Base-by-base conservation (phyloP, 1,140 invertebrate species). In the Leptopilina boulardi region DNA sequence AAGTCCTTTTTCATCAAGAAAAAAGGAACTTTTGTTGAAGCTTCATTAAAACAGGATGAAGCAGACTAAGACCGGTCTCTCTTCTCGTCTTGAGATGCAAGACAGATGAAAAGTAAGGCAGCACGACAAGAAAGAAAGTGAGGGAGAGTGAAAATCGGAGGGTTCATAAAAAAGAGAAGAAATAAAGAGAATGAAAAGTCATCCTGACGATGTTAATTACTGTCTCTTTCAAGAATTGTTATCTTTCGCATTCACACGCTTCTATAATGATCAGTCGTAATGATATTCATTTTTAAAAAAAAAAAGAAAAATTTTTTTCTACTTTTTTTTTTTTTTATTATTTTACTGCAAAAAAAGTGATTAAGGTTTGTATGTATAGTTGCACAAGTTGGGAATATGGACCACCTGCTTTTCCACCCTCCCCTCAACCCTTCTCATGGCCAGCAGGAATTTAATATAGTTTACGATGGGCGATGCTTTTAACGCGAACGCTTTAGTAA, bases 371-470 rank as follows among this genome's bases (percentile, higher is more conserved):
- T 38, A 9, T 51, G n/a, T n/a, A 18, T 51, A 3, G 11, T n/a
- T n/a, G 13, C 44, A 15, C n/a, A n/a, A 15, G 13, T 47, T 4
- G 44, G 44, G 44, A n/a, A 15, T 51, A 6, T 51, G 47, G n/a
- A 51, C 3, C 11, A 19, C 21, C 72, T 77, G 73, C 23, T 54
- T 78, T 78, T 80, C 80, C 76, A 82, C 80, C n/a, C n/a, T n/a
- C n/a, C n/a, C n/a, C n/a, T n/a, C n/a, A n/a, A n/a, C 8, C 4
- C 34, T 9, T 81, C 77, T 71, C 76, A 72, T 77, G 76, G 76
- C 77, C 75, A 30, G 21, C 19, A 23, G 78, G 77, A 83, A 83
- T 83, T 81, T 80, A 83, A 81, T 83, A 81, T 80, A 80, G 80
- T 78, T 80, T 77, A 77, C 76, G 79, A 80, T 77, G 79, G 56